Evolutionary conservation across 2,797 vertebrate species (phyloP).

Genomic region (Pempheris klunzingeri): DNA sequence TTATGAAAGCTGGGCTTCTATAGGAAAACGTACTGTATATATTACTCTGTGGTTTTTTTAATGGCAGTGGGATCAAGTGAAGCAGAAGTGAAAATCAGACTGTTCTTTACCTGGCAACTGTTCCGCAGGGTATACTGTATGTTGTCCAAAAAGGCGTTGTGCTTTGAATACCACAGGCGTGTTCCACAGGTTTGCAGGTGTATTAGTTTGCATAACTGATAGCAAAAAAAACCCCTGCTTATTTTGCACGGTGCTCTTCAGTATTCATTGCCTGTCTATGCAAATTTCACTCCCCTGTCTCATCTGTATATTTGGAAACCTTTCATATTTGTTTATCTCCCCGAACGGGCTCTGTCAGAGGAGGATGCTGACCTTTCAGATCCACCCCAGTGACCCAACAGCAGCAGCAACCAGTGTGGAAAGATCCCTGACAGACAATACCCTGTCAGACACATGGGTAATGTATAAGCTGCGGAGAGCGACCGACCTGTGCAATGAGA

Average conservation of each 20-base stretch:
- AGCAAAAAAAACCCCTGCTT: background rate
- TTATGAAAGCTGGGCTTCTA: background rate
- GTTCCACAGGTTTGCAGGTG: slow-evolving; percentile 29
- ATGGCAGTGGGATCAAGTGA: slow-evolving; percentile 8
- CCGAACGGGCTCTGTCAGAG: slow-evolving; percentile 37
- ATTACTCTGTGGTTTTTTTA: background rate
- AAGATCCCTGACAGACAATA: slow-evolving; percentile 59
- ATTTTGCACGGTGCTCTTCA: slow-evolving; percentile 16
- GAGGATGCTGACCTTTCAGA: slow-evolving; percentile 69
- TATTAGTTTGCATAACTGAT: slow-evolving; percentile 42
- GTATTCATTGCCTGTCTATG: slow-evolving; percentile 55
- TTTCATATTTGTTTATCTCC: slow-evolving; percentile 69
- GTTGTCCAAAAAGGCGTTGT: slow-evolving; percentile 15
- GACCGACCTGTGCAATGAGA: slow-evolving; percentile 43
- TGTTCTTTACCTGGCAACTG: slow-evolving; percentile 12
- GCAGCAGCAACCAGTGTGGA: slow-evolving; percentile 52
- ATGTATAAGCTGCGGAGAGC: slow-evolving; percentile 55
- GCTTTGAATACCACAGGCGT: slow-evolving; percentile 32
- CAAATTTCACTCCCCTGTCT: slow-evolving; percentile 58
- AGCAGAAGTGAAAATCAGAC: slow-evolving; percentile 36
- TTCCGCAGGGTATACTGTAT: slow-evolving; percentile 5
- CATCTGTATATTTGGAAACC: slow-evolving; percentile 61
- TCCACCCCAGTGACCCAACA: slow-evolving; percentile 62
- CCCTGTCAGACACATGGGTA: slow-evolving; percentile 53
- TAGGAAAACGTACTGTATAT: background rate